Evolutionary conservation across 1,140 invertebrate species (phyloP).

Genomic region (Oreohelix idahoensis): DNA sequence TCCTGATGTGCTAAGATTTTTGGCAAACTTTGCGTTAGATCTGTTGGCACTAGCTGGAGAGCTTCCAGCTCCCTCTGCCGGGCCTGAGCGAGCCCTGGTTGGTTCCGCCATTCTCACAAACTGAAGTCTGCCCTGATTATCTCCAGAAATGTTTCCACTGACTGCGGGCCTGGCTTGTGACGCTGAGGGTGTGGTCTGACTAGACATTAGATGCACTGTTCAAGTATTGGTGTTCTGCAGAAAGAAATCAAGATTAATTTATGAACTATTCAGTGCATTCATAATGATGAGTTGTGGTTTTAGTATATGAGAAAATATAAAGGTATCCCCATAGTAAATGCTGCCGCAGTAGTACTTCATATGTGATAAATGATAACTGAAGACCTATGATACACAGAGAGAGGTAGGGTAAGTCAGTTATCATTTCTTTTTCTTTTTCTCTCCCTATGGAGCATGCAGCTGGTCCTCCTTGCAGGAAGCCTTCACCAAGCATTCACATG

Average conservation of each 20-base stretch:
- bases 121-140: constrained; percentile 13
- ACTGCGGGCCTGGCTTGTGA: background rate
- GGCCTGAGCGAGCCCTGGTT: background rate
- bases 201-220: background rate
- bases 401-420: too few relatives aligned
- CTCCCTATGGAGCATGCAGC: too few relatives aligned
- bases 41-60: constrained; percentile 16
- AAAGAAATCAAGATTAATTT: background rate
- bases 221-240: background rate
- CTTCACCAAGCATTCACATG: too few relatives aligned
- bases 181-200: background rate
- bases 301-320: too few relatives aligned
- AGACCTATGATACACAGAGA: too few relatives aligned
- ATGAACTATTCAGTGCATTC: too few relatives aligned
- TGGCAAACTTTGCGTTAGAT: constrained; percentile 30
- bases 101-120: constrained; percentile 16
- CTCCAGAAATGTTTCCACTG: constrained; percentile 1
- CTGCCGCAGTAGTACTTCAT: too few relatives aligned
- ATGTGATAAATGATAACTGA: too few relatives aligned
- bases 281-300: too few relatives aligned
- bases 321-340: too few relatives aligned
- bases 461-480: too few relatives aligned
- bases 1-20: constrained; percentile 33
- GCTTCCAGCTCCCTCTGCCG: constrained; percentile 4
- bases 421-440: too few relatives aligned